Conservation (phyloP, 2,888 invertebrate species). For the Machimus atricapillus region DNA sequence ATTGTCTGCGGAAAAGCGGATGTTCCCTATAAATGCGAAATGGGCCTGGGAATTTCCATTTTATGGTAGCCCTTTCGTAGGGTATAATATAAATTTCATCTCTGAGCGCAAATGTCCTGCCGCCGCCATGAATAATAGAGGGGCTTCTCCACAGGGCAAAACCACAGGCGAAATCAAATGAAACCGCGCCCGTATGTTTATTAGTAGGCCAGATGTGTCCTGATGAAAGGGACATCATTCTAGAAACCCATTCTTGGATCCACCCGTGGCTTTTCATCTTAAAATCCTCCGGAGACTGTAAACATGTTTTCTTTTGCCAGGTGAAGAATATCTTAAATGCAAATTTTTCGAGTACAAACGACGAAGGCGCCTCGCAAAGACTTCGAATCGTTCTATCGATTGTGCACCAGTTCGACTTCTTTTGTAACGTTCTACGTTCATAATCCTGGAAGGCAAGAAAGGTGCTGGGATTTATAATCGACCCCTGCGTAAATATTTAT, state of each 20-base stretch:
- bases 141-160: neutral
- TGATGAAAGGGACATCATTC: neutral
- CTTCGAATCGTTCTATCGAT: neutral
- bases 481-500: slow-evolving; percentile 16
- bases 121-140: neutral
- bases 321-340: neutral
- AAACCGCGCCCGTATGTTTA: neutral
- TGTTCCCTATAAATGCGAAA: neutral
- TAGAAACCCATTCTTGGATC: neutral
- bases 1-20: neutral
- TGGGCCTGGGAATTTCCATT: neutral
- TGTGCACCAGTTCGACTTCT: neutral
- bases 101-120: neutral
- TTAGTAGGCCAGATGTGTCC: neutral
- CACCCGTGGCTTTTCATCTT: neutral
- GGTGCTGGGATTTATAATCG: neutral
- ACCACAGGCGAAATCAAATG: neutral
- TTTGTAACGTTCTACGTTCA: neutral
- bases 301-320: neutral
- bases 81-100: neutral
- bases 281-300: neutral
- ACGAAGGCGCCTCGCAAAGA: neutral
- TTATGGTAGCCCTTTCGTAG: neutral
- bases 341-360: neutral
- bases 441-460: neutral